phyloP scores from a whole-genome alignment of 92 coral and sea anemone genomes.

The Phenganax subtilis region DNA sequence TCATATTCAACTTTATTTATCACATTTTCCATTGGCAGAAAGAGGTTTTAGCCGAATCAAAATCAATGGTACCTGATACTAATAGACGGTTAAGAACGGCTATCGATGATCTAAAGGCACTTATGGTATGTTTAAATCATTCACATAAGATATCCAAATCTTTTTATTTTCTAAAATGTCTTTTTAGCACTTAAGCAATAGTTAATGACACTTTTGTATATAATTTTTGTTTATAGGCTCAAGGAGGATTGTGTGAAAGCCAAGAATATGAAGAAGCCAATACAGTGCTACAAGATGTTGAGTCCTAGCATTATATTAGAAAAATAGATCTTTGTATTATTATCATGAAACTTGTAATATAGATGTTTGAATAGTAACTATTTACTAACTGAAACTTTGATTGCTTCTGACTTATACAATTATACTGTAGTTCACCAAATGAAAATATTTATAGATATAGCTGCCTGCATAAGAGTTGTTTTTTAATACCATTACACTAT shows the following conservation, averaged over 20 bases:
- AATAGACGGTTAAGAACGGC: conserved; percentile 80
- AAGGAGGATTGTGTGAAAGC: conserved; percentile 56
- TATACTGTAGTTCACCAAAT: too few relatives aligned
- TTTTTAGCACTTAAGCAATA: neutral
- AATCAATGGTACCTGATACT: conserved; percentile 88
- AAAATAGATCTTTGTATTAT: conserved; percentile 1
- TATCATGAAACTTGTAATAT: neutral
- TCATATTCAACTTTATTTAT: neutral
- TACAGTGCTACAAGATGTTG: conserved; percentile 55
- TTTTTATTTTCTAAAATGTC: neutral
- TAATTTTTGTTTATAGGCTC: conserved; percentile 48
- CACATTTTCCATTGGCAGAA: conserved; percentile 38
- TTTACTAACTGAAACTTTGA: neutral
- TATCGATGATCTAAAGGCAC: conserved; percentile 58
- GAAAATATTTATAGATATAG: too few relatives aligned
- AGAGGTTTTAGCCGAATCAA: conserved; percentile 91
- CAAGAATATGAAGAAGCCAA: conserved; percentile 67
- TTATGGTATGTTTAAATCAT: conserved; percentile 57
- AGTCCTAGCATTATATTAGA: conserved; percentile 47
- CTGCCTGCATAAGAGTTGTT: too few relatives aligned
- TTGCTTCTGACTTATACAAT: too few relatives aligned
- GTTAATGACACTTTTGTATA: neutral
- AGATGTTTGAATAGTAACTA: neutral
- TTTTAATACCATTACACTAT: too few relatives aligned
- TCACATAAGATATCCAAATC: neutral